Evolutionary conservation across 2,797 vertebrate species (phyloP), one percentile per base, ranked within the genome.

Genomic region (Takifugu ocellatus): DNA sequence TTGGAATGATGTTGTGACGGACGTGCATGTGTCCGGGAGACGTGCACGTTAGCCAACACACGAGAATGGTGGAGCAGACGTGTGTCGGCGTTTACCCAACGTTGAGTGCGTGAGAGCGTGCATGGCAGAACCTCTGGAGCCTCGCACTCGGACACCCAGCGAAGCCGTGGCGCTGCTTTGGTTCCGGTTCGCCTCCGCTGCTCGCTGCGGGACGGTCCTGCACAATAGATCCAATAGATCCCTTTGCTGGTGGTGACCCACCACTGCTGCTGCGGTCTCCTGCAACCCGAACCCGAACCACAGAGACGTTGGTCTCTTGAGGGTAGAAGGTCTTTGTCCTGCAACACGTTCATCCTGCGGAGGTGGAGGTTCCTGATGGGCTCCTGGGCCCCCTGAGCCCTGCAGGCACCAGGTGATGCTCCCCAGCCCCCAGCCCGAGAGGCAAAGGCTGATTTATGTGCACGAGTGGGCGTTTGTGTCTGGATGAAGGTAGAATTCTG

Each of bases 21-120:
- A 21, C 21, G 21, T 21, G 21, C 21, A 21, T 21, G 21, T 21
- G 21, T 21, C 21, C 21, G 21, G 21, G 21, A 21, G 21, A 21
- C 21, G 21, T 21, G 21, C 21, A 21, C 21, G 21, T 21, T 21
- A 21, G 21, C 21, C 21, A 21, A 21, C 59, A 81, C 70, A 83
- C 77, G 54, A 74, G 80, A 77, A 82, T 85, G 85, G 79, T 85
- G 77, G 75, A 70, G 43, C 55, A 59, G 66, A 65, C 63, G 49
- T 49, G 61, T 69, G 55, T 55, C 70, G 60, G 63, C 62, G 15
- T 42, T 54, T 58, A 49, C 44, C 33, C 59, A 47, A 57, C 59
- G 25, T 52, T 17, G 50, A 39, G 60, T 59, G 21, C 21, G 21
- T 21, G 21, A 21, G 21, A 21, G 21, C 21, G 21, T 21, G 21